phyloP scores from a whole-genome alignment of 2,797 vertebrate genomes.

The Tapirus indicus region DNA sequence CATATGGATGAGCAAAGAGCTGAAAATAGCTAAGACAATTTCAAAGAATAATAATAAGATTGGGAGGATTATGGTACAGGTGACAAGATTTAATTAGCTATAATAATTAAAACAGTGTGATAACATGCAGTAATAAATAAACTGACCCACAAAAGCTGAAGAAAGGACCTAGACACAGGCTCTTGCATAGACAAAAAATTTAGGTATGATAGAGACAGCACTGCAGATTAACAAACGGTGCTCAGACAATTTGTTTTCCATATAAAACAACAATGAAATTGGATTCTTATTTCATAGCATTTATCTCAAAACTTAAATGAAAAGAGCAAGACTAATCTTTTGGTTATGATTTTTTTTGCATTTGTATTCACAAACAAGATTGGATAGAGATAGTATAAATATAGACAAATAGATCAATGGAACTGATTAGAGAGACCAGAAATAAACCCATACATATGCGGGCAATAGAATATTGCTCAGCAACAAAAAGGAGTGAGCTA shows the following conservation, averaged over 20 bases:
- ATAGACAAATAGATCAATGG: too few relatives aligned
- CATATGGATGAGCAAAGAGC: neutral
- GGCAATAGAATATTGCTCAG: neutral
- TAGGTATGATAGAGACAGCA: neutral
- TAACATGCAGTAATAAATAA: neutral
- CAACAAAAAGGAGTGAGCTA: neutral
- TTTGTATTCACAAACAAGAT: neutral
- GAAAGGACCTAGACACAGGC: neutral
- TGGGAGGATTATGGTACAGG: neutral
- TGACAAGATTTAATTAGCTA: neutral
- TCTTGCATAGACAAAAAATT: neutral
- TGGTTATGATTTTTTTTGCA: neutral
- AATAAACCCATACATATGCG: neutral
- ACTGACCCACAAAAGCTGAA: neutral
- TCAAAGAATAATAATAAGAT: too few relatives aligned
- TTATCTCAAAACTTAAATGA: neutral
- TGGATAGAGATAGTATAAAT: too few relatives aligned
- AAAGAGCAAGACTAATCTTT: neutral
- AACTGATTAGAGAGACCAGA: neutral
- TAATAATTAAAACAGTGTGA: neutral
- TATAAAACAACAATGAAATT: neutral
- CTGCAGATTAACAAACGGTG: neutral
- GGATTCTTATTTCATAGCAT: neutral
- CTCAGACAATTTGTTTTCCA: neutral
- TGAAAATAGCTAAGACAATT: too few relatives aligned